Base-by-base conservation (phyloP, 2,888 invertebrate species). In the Meta bourneti region DNA sequence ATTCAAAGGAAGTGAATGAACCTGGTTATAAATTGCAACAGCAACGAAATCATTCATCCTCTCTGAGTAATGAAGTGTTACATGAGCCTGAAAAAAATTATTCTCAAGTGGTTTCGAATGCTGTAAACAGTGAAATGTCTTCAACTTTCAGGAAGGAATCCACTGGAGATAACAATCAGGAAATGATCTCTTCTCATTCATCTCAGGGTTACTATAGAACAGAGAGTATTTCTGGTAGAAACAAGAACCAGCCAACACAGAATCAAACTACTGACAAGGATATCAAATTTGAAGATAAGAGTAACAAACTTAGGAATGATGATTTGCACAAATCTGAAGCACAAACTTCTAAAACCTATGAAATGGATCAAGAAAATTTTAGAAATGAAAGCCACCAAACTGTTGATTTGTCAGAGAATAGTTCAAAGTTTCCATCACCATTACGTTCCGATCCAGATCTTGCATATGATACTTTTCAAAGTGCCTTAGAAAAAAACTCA, bases 381-480 rank as follows among this genome's bases (percentile, higher is more conserved):
- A 61, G 8, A 16, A 61, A 16, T 61, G 61, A 61, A 61, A 9
- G 1, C 16, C 16, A 16, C 8, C 61, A 9, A 9, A 9, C 61
- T 5, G 11, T 16, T 61, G 61, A 61, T 61, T 16, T 5, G 13
- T 61, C 61, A 8, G 61, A 61, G 16, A 61, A 61, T 5, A 9
- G 13, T 61, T 16, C 11, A 61, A 61, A 5, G 16, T 16, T 61
- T 16, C 11, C 11, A 61, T 61, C 11, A 16, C 61, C 61, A 16
- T 8, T 20, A 52, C 52, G 77, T 7, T 75, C 81, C 13, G 85
- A 82, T 6, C 69, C 20, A 75, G 91, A 91, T 71, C 78, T 87
- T 71, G 79, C 49, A 9, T 91, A 91, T 74, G 91, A 91, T 74
- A 83, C 52, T 11, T 91, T 91, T 74, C 91, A 83, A 61, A 87